Evolutionary conservation across 2,797 vertebrate genomes (phyloP).

Genomic region (Holocentrus rufus): DNA sequence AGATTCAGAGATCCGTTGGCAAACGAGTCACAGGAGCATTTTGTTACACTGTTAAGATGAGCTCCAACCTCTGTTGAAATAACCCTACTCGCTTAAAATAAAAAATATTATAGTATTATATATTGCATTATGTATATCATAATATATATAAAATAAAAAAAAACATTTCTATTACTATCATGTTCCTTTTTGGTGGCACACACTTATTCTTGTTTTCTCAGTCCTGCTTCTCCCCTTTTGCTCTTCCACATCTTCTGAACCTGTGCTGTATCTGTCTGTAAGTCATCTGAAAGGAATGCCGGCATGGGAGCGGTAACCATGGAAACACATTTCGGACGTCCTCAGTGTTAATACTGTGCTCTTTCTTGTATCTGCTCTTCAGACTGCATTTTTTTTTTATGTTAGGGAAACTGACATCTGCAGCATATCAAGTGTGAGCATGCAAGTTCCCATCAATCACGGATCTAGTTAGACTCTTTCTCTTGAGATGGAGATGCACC

Average conservation of each 20-base stretch:
- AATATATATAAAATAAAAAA: too few relatives aligned
- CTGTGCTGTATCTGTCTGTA: constrained; percentile 33
- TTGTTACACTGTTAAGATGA: background rate
- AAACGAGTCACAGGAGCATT: background rate
- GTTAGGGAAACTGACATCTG: constrained; percentile 57
- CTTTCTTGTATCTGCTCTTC: constrained; percentile 63
- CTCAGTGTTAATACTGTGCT: constrained; percentile 44
- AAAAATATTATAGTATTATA: too few relatives aligned
- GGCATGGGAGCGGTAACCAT: constrained; percentile 72
- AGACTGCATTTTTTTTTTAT: constrained; percentile 59
- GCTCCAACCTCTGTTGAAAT: too few relatives aligned
- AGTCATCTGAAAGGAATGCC: constrained; percentile 60
- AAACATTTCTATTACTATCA: background rate
- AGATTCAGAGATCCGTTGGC: too few relatives aligned
- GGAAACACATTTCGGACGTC: constrained; percentile 72
- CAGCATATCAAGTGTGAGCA: constrained; percentile 60
- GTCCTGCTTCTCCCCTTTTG: constrained; percentile 23
- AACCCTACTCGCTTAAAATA: too few relatives aligned
- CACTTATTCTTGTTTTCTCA: constrained; percentile 15
- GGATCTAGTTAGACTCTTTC: background rate
- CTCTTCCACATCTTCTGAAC: constrained; percentile 22
- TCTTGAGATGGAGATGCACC: background rate
- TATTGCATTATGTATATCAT: too few relatives aligned
- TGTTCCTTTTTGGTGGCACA: constrained; percentile 5
- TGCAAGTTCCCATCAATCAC: constrained; percentile 61